Evolutionary conservation across 2,888 invertebrate species (phyloP).

Genomic region (Leucophora obtusa): DNA sequence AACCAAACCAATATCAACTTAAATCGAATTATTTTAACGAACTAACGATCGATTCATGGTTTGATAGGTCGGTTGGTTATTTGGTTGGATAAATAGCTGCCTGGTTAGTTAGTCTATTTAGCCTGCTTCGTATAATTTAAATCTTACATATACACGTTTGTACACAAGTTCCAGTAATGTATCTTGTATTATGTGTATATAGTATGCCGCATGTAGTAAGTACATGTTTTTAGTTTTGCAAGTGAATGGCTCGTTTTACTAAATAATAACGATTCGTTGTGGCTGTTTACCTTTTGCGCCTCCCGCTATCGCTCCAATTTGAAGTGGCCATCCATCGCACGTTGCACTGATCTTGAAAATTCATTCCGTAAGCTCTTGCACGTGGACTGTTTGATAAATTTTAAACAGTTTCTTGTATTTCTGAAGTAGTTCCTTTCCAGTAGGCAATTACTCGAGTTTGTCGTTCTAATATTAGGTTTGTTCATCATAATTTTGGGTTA

Average conservation of each 20-base stretch:
- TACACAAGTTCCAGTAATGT: background rate
- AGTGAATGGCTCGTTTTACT: constrained; percentile 42
- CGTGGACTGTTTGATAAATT: background rate
- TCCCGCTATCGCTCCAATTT: constrained; percentile 61
- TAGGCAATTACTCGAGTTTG: too few relatives aligned
- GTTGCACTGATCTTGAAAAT: constrained; percentile 31
- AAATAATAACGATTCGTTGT: constrained; percentile 64
- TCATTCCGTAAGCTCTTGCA: constrained; percentile 20
- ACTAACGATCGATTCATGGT: constrained; percentile 33
- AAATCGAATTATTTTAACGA: constrained; percentile 26
- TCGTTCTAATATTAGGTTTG: too few relatives aligned
- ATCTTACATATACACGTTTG: background rate
- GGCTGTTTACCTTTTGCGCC: constrained; percentile 60
- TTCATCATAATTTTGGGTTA: too few relatives aligned
- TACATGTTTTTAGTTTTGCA: constrained; percentile 3
- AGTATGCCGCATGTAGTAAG: background rate
- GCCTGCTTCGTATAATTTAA: background rate
- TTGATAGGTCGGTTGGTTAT: constrained; percentile 11
- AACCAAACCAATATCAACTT: constrained; percentile 50
- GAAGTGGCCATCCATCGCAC: constrained; percentile 24
- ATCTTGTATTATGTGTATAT: background rate
- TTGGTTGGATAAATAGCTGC: background rate
- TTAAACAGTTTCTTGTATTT: background rate
- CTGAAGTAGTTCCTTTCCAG: too few relatives aligned
- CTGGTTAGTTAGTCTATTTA: constrained; percentile 8